A percentile compares a stretch with the other conserved stretches of the same genome.
Conservation (phyloP, 2,113 vertebrate genomes). For the Corythoichthys haematopterus region DNA sequence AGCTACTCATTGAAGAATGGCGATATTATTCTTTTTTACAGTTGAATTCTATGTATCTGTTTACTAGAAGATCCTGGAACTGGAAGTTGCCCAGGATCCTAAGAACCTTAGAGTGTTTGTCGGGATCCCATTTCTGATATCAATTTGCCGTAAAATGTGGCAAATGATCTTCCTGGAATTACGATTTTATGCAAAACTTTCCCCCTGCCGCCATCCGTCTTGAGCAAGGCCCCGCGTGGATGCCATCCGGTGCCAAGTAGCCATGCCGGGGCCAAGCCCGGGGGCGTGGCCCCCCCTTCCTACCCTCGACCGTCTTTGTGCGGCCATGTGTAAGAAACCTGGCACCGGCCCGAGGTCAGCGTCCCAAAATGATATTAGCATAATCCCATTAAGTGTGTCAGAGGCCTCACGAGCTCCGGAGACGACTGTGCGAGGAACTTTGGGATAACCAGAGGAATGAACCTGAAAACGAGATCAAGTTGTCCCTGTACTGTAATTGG, state of each 20-base stretch:
- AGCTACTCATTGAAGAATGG: slow-evolving; percentile 17
- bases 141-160: not conserved
- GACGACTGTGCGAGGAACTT: slow-evolving; percentile 49
- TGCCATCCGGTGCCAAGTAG: slow-evolving; percentile 57
- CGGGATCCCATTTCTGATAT: not conserved
- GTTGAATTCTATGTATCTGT: not conserved
- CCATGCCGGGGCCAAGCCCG: slow-evolving; percentile 35
- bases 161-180: slow-evolving; percentile 18
- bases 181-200: slow-evolving; percentile 54
- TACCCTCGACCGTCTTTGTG: slow-evolving; percentile 64
- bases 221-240: slow-evolving; percentile 50
- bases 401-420: slow-evolving; percentile 65
- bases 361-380: slow-evolving; percentile 75
- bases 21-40: not conserved
- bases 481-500: no score
- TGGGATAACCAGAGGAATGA: slow-evolving; percentile 15
- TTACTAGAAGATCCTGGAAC: not conserved
- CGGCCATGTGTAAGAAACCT: slow-evolving; percentile 68
- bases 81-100: not conserved
- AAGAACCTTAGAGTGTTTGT: not conserved
- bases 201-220: slow-evolving; percentile 56
- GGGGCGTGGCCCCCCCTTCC: slow-evolving; percentile 54
- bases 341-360: slow-evolving; percentile 70
- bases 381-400: slow-evolving; percentile 78
- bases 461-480: no score